Evolutionary conservation across 1,140 invertebrate genomes (phyloP).

Genomic region (Drosophila funebris): DNA sequence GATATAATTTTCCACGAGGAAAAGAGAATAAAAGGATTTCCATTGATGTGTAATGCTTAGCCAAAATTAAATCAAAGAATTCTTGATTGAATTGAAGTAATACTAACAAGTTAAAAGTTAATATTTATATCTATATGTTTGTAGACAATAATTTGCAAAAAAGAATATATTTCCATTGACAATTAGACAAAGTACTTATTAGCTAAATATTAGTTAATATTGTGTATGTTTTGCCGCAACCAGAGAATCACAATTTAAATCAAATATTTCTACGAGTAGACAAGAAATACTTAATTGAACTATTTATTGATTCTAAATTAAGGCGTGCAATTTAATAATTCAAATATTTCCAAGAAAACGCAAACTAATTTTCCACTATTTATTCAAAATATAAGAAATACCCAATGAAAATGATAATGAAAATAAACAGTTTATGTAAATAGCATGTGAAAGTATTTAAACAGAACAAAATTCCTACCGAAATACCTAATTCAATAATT

Average conservation of each 20-base stretch:
- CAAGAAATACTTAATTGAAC: conserved; percentile 24
- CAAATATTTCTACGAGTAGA: conserved; percentile 30
- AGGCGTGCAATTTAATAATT: conserved; percentile 21
- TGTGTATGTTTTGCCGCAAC: conserved; percentile 32
- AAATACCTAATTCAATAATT: conserved; percentile 60
- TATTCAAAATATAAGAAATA: neutral
- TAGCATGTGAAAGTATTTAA: conserved; percentile 66
- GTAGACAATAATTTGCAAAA: conserved; percentile 77
- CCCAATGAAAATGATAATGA: neutral
- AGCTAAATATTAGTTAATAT: conserved; percentile 57
- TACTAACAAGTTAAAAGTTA: conserved; percentile 40
- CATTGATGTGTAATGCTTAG: conserved; percentile 13
- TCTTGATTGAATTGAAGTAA: conserved; percentile 21
- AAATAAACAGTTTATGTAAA: conserved; percentile 62
- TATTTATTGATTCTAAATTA: conserved; percentile 27
- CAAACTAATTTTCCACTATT: conserved; percentile 11
- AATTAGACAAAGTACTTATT: conserved; percentile 57
- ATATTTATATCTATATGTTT: conserved; percentile 68
- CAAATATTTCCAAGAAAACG: conserved; percentile 1
- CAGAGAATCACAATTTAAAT: conserved; percentile 31
- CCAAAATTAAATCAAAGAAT: conserved; percentile 25
- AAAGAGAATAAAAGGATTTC: neutral
- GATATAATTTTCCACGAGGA: neutral
- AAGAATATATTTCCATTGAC: conserved; percentile 33
- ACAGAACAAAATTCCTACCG: conserved; percentile 77